Percentiles rank a stretch among this genome's conserved stretches.
These are phyloP conservation scores for Pelmatolapia mariae DNA, from an alignment of 2,113 vertebrate species.

Conservation along the genomic window DNA sequence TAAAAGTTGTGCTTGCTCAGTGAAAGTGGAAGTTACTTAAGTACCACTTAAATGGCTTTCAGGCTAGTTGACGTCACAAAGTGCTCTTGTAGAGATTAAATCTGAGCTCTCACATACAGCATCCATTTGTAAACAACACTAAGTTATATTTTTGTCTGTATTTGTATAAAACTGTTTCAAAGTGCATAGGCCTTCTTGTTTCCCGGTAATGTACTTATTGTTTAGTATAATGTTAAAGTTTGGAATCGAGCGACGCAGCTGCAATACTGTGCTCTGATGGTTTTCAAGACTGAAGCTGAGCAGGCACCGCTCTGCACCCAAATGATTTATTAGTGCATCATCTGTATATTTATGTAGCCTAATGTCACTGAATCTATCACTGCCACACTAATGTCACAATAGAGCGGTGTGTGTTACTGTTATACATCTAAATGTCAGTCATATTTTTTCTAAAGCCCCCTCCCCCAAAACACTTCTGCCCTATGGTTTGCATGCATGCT, in stretches of 20 bases:
- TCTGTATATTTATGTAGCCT: constrained; percentile 28
- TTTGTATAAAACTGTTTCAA: background rate
- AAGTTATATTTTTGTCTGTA: background rate
- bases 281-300: background rate
- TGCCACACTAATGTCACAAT: constrained; percentile 27
- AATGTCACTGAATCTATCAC: constrained; percentile 41
- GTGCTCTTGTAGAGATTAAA: background rate
- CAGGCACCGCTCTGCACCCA: background rate
- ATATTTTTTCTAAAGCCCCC: constrained; percentile 7
- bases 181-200: background rate
- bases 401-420: constrained; percentile 23
- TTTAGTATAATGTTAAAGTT: background rate
- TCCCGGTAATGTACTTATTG: background rate
- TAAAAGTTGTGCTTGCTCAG: background rate
- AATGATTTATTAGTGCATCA: constrained; percentile 38
- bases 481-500: constrained; percentile 38
- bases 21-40: background rate
- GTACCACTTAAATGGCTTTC: background rate
- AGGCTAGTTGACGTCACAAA: background rate
- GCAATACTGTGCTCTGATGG: background rate
- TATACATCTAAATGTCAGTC: constrained; percentile 16
- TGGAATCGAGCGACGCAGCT: background rate
- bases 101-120: background rate
- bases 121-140: background rate
- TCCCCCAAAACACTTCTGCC: constrained; percentile 10